These are phyloP conservation scores for Reticulitermes speratus DNA, from an alignment of 1,140 invertebrate species.

Conservation along the genomic window DNA sequence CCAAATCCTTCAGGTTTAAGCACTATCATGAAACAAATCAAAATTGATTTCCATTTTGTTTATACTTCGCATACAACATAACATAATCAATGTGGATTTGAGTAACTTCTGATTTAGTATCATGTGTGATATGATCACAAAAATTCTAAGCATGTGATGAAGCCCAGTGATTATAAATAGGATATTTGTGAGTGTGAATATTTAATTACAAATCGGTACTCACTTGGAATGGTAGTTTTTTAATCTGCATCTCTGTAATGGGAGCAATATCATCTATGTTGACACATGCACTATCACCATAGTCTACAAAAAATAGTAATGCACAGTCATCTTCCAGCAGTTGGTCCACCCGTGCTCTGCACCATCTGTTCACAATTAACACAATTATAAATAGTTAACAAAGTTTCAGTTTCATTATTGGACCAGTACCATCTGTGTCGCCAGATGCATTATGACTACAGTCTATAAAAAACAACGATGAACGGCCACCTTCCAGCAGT, in stretches of 20 bases:
- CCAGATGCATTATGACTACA: background rate
- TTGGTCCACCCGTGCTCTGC: conserved; percentile 11
- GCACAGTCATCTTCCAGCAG: background rate
- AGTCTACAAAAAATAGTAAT: conserved; percentile 21
- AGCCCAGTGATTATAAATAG: background rate
- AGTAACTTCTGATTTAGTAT: no score
- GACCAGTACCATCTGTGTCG: background rate
- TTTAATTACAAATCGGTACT: background rate
- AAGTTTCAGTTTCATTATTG: no score
- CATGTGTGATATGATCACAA: no score
- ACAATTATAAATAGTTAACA: no score
- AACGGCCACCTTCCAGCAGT: background rate
- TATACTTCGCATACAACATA: no score
- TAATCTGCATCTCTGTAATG: background rate
- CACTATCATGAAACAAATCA: no score
- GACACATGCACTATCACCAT: conserved; percentile 1
- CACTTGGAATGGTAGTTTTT: conserved; percentile 26
- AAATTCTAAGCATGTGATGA: no score
- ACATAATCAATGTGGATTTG: no score
- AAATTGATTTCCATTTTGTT: no score
- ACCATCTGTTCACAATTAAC: conserved; percentile 2
- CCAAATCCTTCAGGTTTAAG: no score
- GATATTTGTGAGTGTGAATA: no score
- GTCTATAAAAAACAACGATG: conserved; percentile 19
- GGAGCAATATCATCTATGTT: conserved; percentile 14